These are phyloP conservation scores for Eupithecia inturbata DNA, from an alignment of 2,888 invertebrate genomes.

Conservation along the genomic window DNA sequence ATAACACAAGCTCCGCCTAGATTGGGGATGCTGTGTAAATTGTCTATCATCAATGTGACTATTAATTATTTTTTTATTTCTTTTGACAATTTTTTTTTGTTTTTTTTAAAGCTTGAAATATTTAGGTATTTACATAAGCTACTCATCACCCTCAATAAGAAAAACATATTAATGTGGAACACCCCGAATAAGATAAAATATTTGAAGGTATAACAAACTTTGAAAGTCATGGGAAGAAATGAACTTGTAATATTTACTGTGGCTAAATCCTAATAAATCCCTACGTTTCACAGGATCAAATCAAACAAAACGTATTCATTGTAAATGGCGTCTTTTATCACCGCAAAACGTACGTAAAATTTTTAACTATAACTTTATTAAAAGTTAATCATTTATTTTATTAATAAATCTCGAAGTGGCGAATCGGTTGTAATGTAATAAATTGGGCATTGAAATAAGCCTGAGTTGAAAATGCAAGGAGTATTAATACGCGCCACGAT, in stretches of 20 bases:
- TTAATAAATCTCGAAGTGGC: slow-evolving; percentile 65
- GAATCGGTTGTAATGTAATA: slow-evolving; percentile 58
- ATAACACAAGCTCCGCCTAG: no score
- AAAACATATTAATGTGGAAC: neutral
- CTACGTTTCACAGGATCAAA: neutral
- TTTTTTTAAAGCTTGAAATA: neutral
- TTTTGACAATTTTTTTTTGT: neutral
- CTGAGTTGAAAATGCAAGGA: neutral
- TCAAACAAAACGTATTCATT: neutral
- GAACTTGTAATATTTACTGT: neutral
- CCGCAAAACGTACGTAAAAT: slow-evolving; percentile 47
- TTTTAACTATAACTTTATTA: slow-evolving; percentile 51
- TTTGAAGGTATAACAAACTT: neutral
- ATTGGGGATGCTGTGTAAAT: no score
- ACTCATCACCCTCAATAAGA: neutral
- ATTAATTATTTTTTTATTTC: no score
- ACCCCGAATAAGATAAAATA: neutral
- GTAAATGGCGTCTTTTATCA: slow-evolving; percentile 42
- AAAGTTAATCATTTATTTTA: slow-evolving; percentile 58
- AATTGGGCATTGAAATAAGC: slow-evolving; percentile 43
- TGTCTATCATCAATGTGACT: no score
- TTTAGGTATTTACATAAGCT: neutral
- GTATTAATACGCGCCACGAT: neutral
- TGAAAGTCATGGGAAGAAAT: neutral
- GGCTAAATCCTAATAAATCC: neutral